Evolutionary conservation across 2,888 invertebrate genomes (phyloP).

Genomic region (Atrina japonica): DNA sequence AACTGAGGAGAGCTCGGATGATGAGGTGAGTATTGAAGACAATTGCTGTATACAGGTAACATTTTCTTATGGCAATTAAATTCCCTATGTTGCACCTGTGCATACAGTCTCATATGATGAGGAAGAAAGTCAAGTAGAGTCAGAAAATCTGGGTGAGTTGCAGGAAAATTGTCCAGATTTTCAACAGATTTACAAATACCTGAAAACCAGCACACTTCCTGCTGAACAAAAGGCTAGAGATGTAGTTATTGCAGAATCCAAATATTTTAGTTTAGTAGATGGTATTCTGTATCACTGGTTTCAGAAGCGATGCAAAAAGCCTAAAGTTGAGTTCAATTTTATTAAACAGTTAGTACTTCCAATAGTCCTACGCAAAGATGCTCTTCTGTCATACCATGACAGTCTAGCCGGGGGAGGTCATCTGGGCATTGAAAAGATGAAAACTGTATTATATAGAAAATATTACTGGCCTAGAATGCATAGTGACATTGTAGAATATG

Average conservation of each 20-base stretch:
- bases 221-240: constrained; percentile 31
- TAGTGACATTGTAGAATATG: constrained; percentile 35
- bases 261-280: constrained; percentile 39
- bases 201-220: constrained; percentile 27
- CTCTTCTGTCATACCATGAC: constrained; percentile 28
- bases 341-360: constrained; percentile 45
- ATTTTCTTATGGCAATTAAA: no score
- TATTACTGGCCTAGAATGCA: constrained; percentile 52
- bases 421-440: constrained; percentile 28
- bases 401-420: constrained; percentile 25
- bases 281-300: constrained; percentile 33
- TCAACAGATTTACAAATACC: constrained; percentile 31
- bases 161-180: constrained; percentile 43
- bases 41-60: no score
- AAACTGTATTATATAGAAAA: constrained; percentile 30
- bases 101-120: neutral
- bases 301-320: constrained; percentile 4
- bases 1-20: no score
- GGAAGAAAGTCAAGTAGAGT: neutral
- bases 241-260: constrained; percentile 30
- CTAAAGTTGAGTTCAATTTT: constrained; percentile 6
- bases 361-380: constrained; percentile 12
- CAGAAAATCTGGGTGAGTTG: constrained; percentile 1
- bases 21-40: no score
- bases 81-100: no score